Evolutionary conservation across 2,888 invertebrate species (phyloP).

Genomic region (Mechanitis messenoides): DNA sequence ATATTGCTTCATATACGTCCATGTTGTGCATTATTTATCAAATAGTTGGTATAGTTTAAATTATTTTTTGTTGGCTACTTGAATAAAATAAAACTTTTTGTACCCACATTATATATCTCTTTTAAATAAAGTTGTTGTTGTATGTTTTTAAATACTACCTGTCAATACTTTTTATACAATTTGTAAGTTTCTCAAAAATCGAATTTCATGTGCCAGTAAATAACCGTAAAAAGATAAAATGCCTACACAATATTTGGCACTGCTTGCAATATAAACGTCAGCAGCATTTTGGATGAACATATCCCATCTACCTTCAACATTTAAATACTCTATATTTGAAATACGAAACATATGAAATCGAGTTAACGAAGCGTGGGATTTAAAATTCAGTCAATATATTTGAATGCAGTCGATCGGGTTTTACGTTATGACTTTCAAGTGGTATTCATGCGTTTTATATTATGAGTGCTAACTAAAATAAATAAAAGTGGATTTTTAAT

Average conservation of each 20-base stretch:
- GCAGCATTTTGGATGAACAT: background rate
- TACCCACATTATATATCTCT: no score
- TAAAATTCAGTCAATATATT: slow-evolving; percentile 27
- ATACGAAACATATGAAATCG: slow-evolving; percentile 11
- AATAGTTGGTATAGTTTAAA: background rate
- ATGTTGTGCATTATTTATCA: background rate
- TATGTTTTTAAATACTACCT: no score
- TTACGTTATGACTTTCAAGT: slow-evolving; percentile 22
- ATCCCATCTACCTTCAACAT: slow-evolving; percentile 1
- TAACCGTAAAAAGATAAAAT: no score
- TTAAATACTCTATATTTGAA: background rate
- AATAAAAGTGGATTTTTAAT: background rate
- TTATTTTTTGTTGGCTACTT: no score
- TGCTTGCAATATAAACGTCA: background rate
- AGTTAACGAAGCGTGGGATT: slow-evolving; percentile 16
- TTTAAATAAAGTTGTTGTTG: no score
- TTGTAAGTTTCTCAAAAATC: background rate
- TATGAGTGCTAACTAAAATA: slow-evolving; percentile 20
- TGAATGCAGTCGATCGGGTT: slow-evolving; percentile 26
- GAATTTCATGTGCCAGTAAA: background rate
- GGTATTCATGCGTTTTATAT: slow-evolving; percentile 24
- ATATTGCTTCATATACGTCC: background rate
- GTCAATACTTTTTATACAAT: background rate
- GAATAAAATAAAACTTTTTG: no score
- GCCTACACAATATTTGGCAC: background rate